Base-by-base conservation (phyloP, 2,113 vertebrate genomes). In the Tupaia tana region DNA sequence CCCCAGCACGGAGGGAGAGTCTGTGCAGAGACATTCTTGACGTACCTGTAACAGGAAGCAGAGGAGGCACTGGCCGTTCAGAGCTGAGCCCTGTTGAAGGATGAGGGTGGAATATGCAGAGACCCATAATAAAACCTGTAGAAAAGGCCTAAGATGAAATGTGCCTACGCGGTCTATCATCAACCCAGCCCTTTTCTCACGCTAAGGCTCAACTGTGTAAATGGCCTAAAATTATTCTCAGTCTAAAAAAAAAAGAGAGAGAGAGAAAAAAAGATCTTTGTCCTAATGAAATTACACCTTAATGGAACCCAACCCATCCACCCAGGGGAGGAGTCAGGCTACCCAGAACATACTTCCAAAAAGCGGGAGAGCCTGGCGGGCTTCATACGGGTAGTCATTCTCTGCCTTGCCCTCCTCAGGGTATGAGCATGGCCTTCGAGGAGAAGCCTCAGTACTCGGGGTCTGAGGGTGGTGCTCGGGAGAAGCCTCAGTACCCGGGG, bases 311-410 rank as follows among this genome's bases (percentile, higher is more conserved):
- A 22, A 43, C 10, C 6, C n/a, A 61, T 9, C 84, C 22, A 22
- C 54, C 29, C 59, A 16, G 6, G 4, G 14, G 22, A 71, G 59
- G 73, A 74, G 27, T 15, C 70, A 20, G 31, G 56, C 16, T 52
- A 16, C 71, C 54, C 3, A 9, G 54, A 34, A 54, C 27, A n/a
- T 31, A 69, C 63, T 77, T 70, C 52, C 63, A 69, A 52, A 89
- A 81, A 31, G 15, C 4, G 0, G 16, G 7, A 4, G 54, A 74
- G 74, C 0, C 5, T 0, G 3, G 7, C 8, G 11, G 61, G 15
- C 61, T 77, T 69, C 27, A 54, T 56, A 31, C 59, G 27, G 64
- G 54, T 31, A 85, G 5, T 66, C 29, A 3, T 63, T 31, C 15
- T 70, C 31, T 54, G 43, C 43, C 43, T 43, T 43, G 43, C 43